Base-by-base conservation (phyloP, 2,797 vertebrate species). In the Gambusia yucatana region DNA sequence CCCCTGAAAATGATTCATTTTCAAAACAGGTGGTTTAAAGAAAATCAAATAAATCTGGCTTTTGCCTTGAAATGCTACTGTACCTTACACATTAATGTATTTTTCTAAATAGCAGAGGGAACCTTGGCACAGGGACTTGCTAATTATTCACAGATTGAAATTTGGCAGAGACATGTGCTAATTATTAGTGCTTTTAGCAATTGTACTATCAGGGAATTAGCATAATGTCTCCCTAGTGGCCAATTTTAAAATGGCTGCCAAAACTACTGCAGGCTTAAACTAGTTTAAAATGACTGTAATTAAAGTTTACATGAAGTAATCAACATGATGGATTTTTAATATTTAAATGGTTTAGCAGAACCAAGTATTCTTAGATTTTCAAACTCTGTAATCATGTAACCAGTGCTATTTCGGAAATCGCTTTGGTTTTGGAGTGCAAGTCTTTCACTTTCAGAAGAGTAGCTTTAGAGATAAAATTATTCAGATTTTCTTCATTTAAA, bases 141-240 rank as follows among this genome's bases (percentile, higher is more conserved):
- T 82, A 87, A 85, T 89, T 86, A 86, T 86, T 90, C 85, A 85
- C 22, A 75, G 61, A 84, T 43, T 17, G 48, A 87, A 82, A 84
- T 82, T 76, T 77, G 76, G 79, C 75, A 76, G 73, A 69, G 83
- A 86, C 80, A 79, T 71, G 57, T 82, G 55, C 73, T 90, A 89
- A 91, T 88, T 90, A 82, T 80, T 84, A 82, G 77, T 82, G 84
- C 87, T 91, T 83, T 88, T 88, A 89, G 84, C 84, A 82, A 90
- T 82, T 75, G 72, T 65, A 59, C 69, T 90, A 88, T 91, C 86
- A 84, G 82, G 77, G 20, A 79, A 89, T 90, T 87, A 82, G 82
- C 86, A 88, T 88, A 89, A 87, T 82, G 83, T 86, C 80, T 90
- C 84, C 87, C 88, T 85, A 72, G 80, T 86, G 86, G 84, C 84